Evolutionary conservation across 2,113 vertebrate genomes (phyloP).

Genomic region (Myxocyprinus asiaticus): DNA sequence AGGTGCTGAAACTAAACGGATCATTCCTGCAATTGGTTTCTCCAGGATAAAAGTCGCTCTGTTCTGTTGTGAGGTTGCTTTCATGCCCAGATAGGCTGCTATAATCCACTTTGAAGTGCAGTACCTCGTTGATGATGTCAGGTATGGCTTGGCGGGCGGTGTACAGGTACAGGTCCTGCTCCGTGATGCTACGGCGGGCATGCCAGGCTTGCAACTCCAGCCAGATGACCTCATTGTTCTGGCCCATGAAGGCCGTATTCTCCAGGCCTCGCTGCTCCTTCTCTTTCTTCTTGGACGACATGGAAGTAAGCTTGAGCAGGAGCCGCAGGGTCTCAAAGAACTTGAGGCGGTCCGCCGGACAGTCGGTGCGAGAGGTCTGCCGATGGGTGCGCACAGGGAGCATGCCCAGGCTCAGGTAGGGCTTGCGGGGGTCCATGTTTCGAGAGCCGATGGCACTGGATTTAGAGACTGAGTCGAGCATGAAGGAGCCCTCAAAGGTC

Average conservation of each 20-base stretch:
- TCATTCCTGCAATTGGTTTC: conserved; percentile 70
- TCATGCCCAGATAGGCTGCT: conserved; percentile 72
- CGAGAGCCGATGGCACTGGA: conserved; percentile 75
- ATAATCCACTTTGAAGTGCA: conserved; percentile 94
- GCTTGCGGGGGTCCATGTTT: conserved; percentile 93
- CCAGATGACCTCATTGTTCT: conserved; percentile 98
- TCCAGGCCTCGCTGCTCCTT: conserved; percentile 94
- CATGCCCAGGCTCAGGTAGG: conserved; percentile 96
- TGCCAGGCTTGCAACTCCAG: conserved; percentile 98
- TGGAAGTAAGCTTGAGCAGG: conserved; percentile 96
- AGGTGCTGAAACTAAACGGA: conserved; percentile 66
- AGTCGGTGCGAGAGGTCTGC: conserved; percentile 95
- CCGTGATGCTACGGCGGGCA: conserved; percentile 87
- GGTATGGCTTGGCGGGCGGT: conserved; percentile 97
- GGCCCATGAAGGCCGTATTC: conserved; percentile 87
- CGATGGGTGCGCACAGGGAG: conserved; percentile 90
- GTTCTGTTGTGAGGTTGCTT: background rate
- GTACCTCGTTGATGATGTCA: conserved; percentile 94
- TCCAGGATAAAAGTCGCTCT: conserved; percentile 58
- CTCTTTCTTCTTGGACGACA: conserved; percentile 99
- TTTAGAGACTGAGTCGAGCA: conserved; percentile 90
- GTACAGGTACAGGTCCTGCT: conserved; percentile 94
- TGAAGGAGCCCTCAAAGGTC: conserved; percentile 89
- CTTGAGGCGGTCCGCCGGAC: conserved; percentile 93
- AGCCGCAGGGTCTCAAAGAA: conserved; percentile 97